Conservation (phyloP, 2,888 invertebrate genomes). For the Dysmachus trigonus region DNA sequence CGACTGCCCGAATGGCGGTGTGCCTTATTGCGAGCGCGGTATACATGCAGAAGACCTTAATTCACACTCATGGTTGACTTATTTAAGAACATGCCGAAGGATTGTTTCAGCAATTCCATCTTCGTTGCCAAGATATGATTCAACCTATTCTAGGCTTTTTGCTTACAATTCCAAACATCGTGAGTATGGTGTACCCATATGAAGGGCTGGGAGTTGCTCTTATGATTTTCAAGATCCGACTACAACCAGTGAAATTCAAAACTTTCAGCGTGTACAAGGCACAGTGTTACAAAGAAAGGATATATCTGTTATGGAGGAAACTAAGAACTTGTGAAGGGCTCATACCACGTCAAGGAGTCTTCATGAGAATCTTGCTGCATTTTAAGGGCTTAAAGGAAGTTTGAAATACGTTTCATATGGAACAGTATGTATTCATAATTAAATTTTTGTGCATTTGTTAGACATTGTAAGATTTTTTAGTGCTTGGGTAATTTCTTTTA, state of each 20-base stretch:
- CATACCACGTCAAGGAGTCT: background rate
- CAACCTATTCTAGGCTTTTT: background rate
- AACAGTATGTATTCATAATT: background rate
- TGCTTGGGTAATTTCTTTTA: too few species aligned
- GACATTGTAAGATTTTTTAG: background rate
- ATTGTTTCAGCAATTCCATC: background rate
- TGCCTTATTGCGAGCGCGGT: background rate
- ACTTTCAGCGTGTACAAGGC: background rate
- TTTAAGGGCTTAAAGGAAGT: background rate
- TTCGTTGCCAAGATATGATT: constrained; percentile 16
- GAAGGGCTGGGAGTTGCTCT: background rate
- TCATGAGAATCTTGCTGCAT: background rate
- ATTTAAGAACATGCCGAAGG: background rate
- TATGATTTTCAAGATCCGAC: background rate
- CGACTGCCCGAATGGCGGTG: background rate
- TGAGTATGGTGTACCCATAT: background rate
- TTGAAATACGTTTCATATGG: background rate
- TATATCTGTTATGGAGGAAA: background rate
- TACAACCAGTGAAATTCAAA: background rate
- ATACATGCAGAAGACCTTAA: background rate
- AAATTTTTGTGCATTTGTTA: background rate
- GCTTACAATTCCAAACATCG: background rate
- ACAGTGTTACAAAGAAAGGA: background rate
- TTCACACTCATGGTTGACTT: background rate
- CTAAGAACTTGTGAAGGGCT: background rate